A percentile compares a stretch with the other conserved stretches of the same genome.
Evolutionary conservation across 2,797 vertebrate genomes (phyloP).

Genomic region (Peromyscus eremicus): DNA sequence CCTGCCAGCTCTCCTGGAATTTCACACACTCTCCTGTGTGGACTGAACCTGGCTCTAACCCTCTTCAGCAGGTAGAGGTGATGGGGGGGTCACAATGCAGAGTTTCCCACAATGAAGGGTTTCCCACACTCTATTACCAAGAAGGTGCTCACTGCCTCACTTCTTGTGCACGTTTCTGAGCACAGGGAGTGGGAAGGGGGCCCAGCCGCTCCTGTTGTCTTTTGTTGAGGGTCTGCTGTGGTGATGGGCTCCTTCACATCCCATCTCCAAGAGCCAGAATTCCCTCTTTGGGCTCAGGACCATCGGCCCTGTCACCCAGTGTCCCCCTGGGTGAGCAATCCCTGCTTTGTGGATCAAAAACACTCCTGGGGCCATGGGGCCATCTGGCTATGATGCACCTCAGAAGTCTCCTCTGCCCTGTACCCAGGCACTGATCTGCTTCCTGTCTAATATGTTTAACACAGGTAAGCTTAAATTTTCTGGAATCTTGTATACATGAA

Average conservation of each 20-base stretch:
- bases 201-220: neutral
- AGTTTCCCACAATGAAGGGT: rapidly evolving
- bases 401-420: neutral
- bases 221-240: neutral
- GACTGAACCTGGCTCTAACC: too few species aligned
- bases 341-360: neutral
- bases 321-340: neutral
- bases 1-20: neutral
- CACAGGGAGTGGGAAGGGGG: too few species aligned
- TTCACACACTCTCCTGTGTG: rapidly evolving
- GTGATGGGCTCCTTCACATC: rapidly evolving
- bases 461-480: neutral
- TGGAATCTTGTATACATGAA: neutral
- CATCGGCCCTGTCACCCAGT: rapidly evolving
- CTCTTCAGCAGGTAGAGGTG: too few species aligned
- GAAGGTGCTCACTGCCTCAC: neutral
- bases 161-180: rapidly evolving
- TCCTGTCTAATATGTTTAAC: neutral
- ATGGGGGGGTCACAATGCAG: neutral
- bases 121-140: neutral
- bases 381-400: neutral
- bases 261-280: neutral
- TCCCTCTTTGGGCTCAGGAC: neutral
- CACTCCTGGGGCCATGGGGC: neutral
- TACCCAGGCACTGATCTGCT: neutral